Evolutionary conservation across 2,888 invertebrate species (phyloP), one percentile per base, ranked within the genome.

Genomic region (Oeneis ivallda): DNA sequence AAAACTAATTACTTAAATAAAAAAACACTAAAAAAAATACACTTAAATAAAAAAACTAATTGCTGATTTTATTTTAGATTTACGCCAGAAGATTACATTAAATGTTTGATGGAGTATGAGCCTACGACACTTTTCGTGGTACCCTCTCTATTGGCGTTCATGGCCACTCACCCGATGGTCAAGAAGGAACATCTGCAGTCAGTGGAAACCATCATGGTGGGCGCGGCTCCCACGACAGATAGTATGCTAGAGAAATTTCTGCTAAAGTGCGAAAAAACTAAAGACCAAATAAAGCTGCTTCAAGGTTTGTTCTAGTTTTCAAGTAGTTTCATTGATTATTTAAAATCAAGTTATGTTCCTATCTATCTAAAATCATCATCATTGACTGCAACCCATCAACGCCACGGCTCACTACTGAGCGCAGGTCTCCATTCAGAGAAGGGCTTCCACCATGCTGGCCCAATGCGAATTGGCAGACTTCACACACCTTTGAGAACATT

Each of bases 121-220:
- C 95, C 95, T 0, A 92, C 92, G 0, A 89, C 93, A 1, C 76
- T 96, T 26, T 95, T 95, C 76, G 93, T 96, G 2, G 97, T 96
- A 1, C 96, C 97, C 0, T 96, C 96, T 0, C 86, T 97, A 8
- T 84, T 96, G 17, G 89, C 96, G 2, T 96, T 96, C 83, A 81
- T 97, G 65, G 95, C 95, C 0, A 94, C 95, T 17, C 95, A 95
- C 81, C 95, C 96, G 0, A 83, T 93, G 39, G 94, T 96, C 7
- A 93, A 92, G 59, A 92, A 93, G 71, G 94, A 94, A 65, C 95
- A 96, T 75, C 82, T 97, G 58, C 87, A 93, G 32, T 93, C 93
- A 0, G 87, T 97, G 0, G 92, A 93, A 64, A 90, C 92, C 3
- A 92, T 96, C 34, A 93, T 95, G 76, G 94, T 94, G 10, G 96